Evolutionary conservation across 2,888 invertebrate species (phyloP).

Genomic region (Acleris emargana): DNA sequence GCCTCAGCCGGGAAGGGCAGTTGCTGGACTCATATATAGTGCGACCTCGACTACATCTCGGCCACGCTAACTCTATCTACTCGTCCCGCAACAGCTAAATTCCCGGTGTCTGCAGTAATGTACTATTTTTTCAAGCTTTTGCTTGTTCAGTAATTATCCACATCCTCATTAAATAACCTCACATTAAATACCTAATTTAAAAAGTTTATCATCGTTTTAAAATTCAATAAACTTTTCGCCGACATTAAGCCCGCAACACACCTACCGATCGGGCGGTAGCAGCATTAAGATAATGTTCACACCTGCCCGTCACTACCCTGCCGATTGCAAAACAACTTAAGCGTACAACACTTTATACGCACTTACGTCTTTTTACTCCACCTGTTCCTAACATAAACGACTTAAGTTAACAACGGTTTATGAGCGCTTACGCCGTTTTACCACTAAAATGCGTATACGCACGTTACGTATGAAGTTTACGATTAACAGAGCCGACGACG

Average conservation of each 20-base stretch:
- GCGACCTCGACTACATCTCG: too few relatives aligned
- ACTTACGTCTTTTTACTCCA: conserved; percentile 56
- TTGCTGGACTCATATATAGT: too few relatives aligned
- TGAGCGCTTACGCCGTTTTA: conserved; percentile 2
- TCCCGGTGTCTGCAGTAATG: too few relatives aligned
- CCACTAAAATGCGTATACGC: conserved; percentile 6
- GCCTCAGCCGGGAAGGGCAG: too few relatives aligned
- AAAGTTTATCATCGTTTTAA: conserved; percentile 34
- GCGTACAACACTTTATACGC: background rate
- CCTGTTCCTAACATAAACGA: conserved; percentile 52
- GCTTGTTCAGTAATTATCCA: background rate
- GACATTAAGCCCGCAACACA: conserved; percentile 59
- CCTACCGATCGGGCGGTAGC: conserved; percentile 70
- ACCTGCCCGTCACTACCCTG: conserved; percentile 74
- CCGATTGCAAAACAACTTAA: conserved; percentile 43
- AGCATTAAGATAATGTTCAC: conserved; percentile 82
- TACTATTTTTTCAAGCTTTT: background rate
- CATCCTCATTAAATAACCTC: background rate
- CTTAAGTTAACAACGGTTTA: conserved; percentile 1
- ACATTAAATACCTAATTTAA: conserved; percentile 28
- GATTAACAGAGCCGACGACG: conserved; percentile 36
- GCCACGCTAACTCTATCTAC: too few relatives aligned
- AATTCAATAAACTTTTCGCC: conserved; percentile 37
- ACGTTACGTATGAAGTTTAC: conserved; percentile 42
- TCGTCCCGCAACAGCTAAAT: too few relatives aligned